phyloP scores from a whole-genome alignment of 2,888 invertebrate species.

The Phortica magna region DNA sequence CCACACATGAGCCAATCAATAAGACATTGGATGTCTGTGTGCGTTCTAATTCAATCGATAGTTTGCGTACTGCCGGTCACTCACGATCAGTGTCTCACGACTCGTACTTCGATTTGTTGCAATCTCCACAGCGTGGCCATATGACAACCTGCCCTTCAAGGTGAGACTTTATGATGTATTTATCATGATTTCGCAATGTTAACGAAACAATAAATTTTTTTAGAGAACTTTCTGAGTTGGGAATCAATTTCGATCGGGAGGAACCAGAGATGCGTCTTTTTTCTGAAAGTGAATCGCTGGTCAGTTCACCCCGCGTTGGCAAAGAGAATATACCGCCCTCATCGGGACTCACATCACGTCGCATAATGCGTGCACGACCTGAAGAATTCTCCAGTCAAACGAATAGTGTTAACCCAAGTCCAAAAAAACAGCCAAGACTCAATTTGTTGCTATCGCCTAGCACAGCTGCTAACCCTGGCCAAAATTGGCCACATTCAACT shows the following conservation, averaged over 20 bases:
- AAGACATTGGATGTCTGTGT: constrained; percentile 77
- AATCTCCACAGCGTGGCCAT: constrained; percentile 77
- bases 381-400: constrained; percentile 80
- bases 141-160: constrained; percentile 78
- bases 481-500: constrained; percentile 52
- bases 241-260: constrained; percentile 89
- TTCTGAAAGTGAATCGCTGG: constrained; percentile 89
- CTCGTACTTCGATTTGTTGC: constrained; percentile 89
- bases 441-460: constrained; percentile 76
- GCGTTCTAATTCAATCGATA: constrained; percentile 78
- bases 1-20: constrained; percentile 59
- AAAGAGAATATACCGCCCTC: constrained; percentile 78
- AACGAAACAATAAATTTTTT: neutral
- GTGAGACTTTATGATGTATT: constrained; percentile 38
- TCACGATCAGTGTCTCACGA: constrained; percentile 92
- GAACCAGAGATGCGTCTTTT: constrained; percentile 92
- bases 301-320: constrained; percentile 80
- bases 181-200: neutral
- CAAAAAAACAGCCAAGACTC: constrained; percentile 81
- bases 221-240: constrained; percentile 88
- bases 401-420: constrained; percentile 81
- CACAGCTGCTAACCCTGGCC: constrained; percentile 50
- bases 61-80: constrained; percentile 77
- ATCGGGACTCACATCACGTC: constrained; percentile 74
- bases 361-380: constrained; percentile 79